Percentiles rank a stretch among this genome's conserved stretches.
Evolutionary conservation across 2,113 vertebrate species (phyloP).

Genomic region (Rattus rattus): DNA sequence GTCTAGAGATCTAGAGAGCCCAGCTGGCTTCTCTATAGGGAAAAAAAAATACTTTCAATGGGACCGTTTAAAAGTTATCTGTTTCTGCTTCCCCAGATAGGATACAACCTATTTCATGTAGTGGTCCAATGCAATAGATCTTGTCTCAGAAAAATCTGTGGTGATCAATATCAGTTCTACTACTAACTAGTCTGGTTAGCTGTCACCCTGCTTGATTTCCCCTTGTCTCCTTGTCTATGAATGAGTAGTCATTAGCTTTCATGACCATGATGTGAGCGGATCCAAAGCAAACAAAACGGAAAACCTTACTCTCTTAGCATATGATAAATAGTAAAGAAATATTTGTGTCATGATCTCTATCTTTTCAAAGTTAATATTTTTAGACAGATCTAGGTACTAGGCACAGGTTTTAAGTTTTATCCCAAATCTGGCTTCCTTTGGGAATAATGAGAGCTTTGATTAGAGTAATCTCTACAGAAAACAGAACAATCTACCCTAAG

Average conservation of each 20-base stretch:
- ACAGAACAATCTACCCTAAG: not conserved
- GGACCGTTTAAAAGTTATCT: not conserved
- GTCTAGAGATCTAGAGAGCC: conserved; percentile 12
- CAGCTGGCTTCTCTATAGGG: not conserved
- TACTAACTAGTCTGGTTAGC: not conserved
- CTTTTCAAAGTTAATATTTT: not conserved
- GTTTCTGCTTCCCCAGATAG: conserved; percentile 33
- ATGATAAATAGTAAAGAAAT: not conserved
- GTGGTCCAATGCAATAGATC: not conserved
- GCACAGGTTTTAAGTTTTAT: not conserved
- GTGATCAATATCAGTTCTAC: not conserved
- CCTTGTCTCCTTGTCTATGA: not conserved
- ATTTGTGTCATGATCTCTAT: not conserved
- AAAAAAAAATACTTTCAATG: not conserved
- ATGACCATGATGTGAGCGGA: not conserved
- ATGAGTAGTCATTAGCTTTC: not conserved
- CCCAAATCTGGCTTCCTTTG: not conserved
- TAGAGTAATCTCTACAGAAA: not conserved
- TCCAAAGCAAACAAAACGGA: not conserved
- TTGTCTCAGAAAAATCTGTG: not conserved
- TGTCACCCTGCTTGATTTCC: not conserved
- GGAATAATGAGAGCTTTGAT: not conserved
- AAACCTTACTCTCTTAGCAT: not conserved
- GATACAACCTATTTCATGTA: not conserved
- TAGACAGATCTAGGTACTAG: not conserved